These are phyloP conservation scores for Fabriciana adippe DNA, from an alignment of 2,888 invertebrate species.

Conservation along the genomic window DNA sequence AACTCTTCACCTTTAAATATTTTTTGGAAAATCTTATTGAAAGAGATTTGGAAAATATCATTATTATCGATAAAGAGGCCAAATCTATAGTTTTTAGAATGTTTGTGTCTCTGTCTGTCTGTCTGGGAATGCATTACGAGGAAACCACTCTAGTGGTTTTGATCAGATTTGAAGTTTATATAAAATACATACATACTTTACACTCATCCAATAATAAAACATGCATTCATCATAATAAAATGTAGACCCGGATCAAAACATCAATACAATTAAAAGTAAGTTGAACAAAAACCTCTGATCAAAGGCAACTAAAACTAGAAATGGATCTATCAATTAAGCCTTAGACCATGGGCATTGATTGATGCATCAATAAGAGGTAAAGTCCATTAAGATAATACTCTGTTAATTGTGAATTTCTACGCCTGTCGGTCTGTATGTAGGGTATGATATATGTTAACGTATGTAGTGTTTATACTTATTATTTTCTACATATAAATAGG, in stretches of 20 bases:
- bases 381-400: constrained; percentile 76
- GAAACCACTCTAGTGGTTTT: no score
- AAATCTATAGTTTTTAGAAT: no score
- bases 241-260: constrained; percentile 19
- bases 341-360: constrained; percentile 64
- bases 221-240: constrained; percentile 10
- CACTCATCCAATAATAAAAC: neutral
- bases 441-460: constrained; percentile 4
- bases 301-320: constrained; percentile 47
- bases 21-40: no score
- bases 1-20: no score
- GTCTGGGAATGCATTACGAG: no score
- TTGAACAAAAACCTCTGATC: constrained; percentile 50
- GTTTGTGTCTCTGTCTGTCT: no score
- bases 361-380: constrained; percentile 80
- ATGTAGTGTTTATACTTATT: neutral
- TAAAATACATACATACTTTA: neutral
- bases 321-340: constrained; percentile 71
- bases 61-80: no score
- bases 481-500: no score
- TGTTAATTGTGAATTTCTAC: constrained; percentile 76
- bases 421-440: constrained; percentile 39
- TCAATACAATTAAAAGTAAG: constrained; percentile 26
- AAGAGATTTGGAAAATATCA: no score
- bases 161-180: neutral